These are phyloP conservation scores for Tenrec ecaudatus DNA, from an alignment of 2,113 vertebrate genomes.

Conservation along the genomic window DNA sequence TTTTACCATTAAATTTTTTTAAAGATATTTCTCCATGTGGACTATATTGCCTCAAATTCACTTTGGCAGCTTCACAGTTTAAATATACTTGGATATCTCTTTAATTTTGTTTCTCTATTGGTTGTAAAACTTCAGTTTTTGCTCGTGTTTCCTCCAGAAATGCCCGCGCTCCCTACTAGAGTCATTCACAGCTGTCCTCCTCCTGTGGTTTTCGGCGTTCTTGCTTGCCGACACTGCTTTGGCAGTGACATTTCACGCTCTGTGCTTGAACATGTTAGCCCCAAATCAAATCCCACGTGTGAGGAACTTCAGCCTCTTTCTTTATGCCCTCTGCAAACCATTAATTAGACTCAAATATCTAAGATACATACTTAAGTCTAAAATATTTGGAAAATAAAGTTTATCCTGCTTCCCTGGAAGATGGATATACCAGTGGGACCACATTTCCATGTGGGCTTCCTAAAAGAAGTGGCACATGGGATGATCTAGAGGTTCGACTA, in stretches of 20 bases:
- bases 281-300: background rate
- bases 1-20: too few species aligned
- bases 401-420: background rate
- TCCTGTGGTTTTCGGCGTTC: background rate
- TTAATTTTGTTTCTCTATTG: constrained; percentile 46
- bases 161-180: background rate
- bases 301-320: background rate
- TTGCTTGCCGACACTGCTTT: background rate
- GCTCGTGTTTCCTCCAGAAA: background rate
- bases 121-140: constrained; percentile 6
- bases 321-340: background rate
- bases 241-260: background rate
- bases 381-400: background rate
- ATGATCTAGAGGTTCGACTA: background rate
- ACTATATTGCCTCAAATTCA: constrained; percentile 68
- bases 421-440: background rate
- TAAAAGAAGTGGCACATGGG: background rate
- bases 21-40: constrained; percentile 67
- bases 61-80: constrained; percentile 66
- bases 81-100: constrained; percentile 73
- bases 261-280: background rate
- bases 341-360: background rate
- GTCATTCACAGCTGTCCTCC: background rate
- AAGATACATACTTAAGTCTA: background rate
- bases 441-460: background rate